These are phyloP conservation scores for Drosophila sechellia DNA, from an alignment of 1,140 invertebrate genomes.

Conservation along the genomic window DNA sequence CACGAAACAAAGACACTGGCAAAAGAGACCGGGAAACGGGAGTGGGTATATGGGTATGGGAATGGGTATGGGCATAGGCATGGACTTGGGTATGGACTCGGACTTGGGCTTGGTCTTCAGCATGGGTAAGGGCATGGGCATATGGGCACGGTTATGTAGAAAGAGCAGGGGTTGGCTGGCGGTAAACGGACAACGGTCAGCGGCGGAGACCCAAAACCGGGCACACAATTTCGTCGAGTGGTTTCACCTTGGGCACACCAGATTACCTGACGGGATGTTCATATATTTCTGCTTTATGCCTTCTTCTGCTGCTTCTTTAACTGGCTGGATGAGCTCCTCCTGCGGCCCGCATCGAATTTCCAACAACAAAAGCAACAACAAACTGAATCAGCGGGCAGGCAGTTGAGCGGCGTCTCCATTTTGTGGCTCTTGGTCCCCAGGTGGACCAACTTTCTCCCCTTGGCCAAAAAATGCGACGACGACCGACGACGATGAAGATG, in stretches of 20 bases:
- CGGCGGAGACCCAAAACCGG: conserved; percentile 21
- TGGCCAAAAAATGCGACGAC: conserved; percentile 29
- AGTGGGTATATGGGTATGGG: conserved; percentile 24
- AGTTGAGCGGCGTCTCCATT: conserved; percentile 20
- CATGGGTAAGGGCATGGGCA: neutral
- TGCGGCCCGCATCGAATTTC: conserved; percentile 63
- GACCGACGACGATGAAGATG: conserved; percentile 2
- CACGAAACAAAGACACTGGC: conserved; percentile 43
- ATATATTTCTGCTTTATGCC: conserved; percentile 25
- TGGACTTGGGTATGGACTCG: conserved; percentile 2
- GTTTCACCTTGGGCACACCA: conserved; percentile 56
- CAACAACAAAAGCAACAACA: conserved; percentile 2
- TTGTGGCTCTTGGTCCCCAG: conserved; percentile 39
- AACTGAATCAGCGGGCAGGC: neutral
- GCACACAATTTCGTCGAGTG: conserved; percentile 45
- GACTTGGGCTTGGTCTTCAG: neutral
- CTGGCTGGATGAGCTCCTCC: conserved; percentile 18
- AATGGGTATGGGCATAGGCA: conserved; percentile 14
- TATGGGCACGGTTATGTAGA: conserved; percentile 5
- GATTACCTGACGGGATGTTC: conserved; percentile 18
- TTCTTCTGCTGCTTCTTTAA: conserved; percentile 17
- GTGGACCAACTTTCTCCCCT: conserved; percentile 42
- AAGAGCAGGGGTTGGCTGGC: conserved; percentile 9
- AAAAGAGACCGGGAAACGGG: conserved; percentile 39
- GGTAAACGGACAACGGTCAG: conserved; percentile 12